Conservation (phyloP, 2,888 invertebrate genomes). For the Antitype chi region DNA sequence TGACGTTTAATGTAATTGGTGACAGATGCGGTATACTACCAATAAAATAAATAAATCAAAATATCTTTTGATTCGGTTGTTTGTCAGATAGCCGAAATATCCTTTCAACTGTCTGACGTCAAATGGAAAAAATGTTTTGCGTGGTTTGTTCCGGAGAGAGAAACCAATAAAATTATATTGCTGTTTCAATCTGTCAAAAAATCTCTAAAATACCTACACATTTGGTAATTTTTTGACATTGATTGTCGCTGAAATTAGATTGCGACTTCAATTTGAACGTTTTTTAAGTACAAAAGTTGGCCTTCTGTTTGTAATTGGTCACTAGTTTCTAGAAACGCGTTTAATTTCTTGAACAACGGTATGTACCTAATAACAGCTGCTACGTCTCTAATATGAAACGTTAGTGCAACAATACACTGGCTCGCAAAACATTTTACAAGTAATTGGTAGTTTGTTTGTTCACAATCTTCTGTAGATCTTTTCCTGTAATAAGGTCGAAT, state of each 20-base stretch:
- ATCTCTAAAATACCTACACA: no score
- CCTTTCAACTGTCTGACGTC: no score
- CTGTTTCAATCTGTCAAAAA: no score
- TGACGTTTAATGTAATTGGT: constrained; percentile 30
- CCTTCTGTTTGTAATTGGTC: neutral
- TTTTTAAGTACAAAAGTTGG: no score
- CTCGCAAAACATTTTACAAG: constrained; percentile 13
- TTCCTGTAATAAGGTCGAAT: neutral
- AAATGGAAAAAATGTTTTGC: neutral
- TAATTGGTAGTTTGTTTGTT: constrained; percentile 8
- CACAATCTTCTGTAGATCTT: neutral
- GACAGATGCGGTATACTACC: constrained; percentile 2
- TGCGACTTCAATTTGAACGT: no score
- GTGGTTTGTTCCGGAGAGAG: constrained; percentile 1
- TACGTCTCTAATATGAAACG: neutral
- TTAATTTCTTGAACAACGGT: constrained; percentile 17
- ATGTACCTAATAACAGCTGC: constrained; percentile 14
- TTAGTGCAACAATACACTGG: neutral
- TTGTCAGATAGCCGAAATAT: neutral
- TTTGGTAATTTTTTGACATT: no score
- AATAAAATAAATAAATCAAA: constrained; percentile 30
- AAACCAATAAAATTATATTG: constrained; percentile 1
- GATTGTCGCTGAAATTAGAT: no score
- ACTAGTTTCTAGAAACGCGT: constrained; percentile 1
- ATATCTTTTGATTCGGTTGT: constrained; percentile 8